A percentile compares a stretch with the other conserved stretches of the same genome.
Evolutionary conservation across 2,888 invertebrate species (phyloP).

Genomic region (Calliscelio sp.): DNA sequence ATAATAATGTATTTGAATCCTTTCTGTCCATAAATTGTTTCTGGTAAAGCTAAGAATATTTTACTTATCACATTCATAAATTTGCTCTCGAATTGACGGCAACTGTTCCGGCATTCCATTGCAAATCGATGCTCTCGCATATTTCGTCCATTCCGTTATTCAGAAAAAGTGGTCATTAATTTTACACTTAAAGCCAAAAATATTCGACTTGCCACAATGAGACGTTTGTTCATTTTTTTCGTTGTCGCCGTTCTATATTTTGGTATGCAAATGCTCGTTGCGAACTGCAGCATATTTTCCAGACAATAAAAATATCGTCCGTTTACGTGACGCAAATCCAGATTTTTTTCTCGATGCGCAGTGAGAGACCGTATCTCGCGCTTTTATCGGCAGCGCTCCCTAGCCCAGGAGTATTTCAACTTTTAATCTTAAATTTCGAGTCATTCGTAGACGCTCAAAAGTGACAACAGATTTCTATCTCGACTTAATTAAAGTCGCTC

Average conservation of each 20-base stretch:
- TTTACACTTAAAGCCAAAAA: constrained; percentile 29
- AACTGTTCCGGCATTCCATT: background rate
- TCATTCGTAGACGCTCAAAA: constrained; percentile 47
- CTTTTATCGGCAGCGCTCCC: constrained; percentile 12
- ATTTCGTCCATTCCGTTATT: constrained; percentile 2
- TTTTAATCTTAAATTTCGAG: constrained; percentile 56
- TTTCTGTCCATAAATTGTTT: too few species aligned
- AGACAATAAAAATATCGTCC: constrained; percentile 52
- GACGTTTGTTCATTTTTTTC: constrained; percentile 34
- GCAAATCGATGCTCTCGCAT: constrained; percentile 18
- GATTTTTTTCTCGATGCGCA: constrained; percentile 38
- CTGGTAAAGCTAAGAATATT: background rate
- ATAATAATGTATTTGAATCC: too few species aligned
- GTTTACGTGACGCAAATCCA: constrained; percentile 50
- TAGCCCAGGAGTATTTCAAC: constrained; percentile 38
- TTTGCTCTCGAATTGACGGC: background rate
- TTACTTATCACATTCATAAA: background rate
- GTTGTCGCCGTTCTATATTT: constrained; percentile 31
- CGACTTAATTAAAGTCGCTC: constrained; percentile 53
- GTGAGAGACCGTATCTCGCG: constrained; percentile 11
- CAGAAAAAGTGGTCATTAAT: constrained; percentile 27
- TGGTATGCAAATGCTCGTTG: constrained; percentile 44
- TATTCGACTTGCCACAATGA: constrained; percentile 37
- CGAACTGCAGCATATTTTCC: constrained; percentile 32
- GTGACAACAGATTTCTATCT: constrained; percentile 61